Conservation (phyloP, 2,888 invertebrate genomes). For the Papilio protenor region DNA sequence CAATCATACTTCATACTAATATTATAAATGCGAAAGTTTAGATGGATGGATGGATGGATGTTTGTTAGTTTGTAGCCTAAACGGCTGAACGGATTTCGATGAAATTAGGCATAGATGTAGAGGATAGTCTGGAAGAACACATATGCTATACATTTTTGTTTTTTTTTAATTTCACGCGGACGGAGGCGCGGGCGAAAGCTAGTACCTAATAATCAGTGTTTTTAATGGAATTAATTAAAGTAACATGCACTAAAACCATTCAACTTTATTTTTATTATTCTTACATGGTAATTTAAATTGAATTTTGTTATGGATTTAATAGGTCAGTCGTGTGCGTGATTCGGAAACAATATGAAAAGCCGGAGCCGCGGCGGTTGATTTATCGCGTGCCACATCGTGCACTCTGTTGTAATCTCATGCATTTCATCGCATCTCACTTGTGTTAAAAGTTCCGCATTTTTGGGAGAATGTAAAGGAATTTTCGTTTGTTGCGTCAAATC, state of each 20-base stretch:
- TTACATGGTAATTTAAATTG: neutral
- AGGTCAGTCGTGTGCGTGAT: constrained; percentile 22
- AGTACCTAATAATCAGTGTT: neutral
- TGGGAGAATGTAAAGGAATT: constrained; percentile 23
- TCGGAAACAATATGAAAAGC: constrained; percentile 71
- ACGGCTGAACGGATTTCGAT: too few relatives aligned
- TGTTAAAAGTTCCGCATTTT: constrained; percentile 60
- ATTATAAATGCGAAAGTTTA: too few relatives aligned
- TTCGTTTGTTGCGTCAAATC: neutral
- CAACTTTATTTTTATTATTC: neutral
- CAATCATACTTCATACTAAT: too few relatives aligned
- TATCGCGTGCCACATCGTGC: constrained; percentile 64
- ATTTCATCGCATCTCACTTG: constrained; percentile 60
- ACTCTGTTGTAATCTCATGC: constrained; percentile 67
- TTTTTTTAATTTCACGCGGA: too few relatives aligned
- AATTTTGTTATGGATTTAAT: neutral
- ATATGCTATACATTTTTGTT: too few relatives aligned
- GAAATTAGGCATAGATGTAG: too few relatives aligned
- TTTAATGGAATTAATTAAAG: neutral
- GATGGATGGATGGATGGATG: too few relatives aligned
- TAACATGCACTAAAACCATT: neutral
- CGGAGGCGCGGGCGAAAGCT: too few relatives aligned
- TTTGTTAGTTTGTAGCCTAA: too few relatives aligned
- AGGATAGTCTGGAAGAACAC: too few relatives aligned
- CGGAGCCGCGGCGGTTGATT: constrained; percentile 70